phyloP scores from a whole-genome alignment of 2,888 invertebrate genomes.

The Sphaeridia pumilis region DNA sequence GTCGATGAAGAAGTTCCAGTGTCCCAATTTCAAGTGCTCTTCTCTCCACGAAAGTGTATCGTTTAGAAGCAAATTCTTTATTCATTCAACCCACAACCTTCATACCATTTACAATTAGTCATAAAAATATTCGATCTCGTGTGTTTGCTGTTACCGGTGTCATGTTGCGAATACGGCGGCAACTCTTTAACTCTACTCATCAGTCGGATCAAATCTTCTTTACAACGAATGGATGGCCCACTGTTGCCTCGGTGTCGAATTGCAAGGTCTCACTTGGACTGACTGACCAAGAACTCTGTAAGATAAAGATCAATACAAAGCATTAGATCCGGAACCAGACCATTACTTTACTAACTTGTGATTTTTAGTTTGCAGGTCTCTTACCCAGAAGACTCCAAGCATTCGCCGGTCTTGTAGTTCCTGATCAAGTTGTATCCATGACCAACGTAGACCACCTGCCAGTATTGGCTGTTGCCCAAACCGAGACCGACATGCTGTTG shows the following conservation, averaged over 20 bases:
- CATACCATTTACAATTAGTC: no score
- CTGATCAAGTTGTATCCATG: conserved; percentile 15
- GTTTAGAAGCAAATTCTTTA: no score
- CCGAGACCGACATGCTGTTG: conserved; percentile 12
- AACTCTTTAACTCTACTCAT: no score
- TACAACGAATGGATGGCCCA: conserved; percentile 16
- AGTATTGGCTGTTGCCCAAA: conserved; percentile 14
- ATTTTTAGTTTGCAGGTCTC: no score
- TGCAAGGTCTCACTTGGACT: conserved; percentile 11
- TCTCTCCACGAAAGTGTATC: not conserved
- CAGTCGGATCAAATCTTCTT: no score
- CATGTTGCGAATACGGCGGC: no score
- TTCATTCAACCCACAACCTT: no score
- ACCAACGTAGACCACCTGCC: conserved; percentile 15
- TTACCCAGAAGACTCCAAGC: conserved; percentile 17
- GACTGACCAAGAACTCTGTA: conserved; percentile 16
- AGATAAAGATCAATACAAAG: no score
- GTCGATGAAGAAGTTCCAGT: not conserved
- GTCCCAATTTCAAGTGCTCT: not conserved
- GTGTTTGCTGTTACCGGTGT: no score
- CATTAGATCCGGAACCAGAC: no score
- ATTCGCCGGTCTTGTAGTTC: conserved; percentile 17
- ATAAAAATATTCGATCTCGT: no score
- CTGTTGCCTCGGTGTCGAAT: conserved; percentile 14
- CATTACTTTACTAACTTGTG: no score